A percentile compares a stretch with the other conserved stretches of the same genome.
phyloP scores from a whole-genome alignment of 2,113 vertebrate genomes.

The Cinclus mexicanus region DNA sequence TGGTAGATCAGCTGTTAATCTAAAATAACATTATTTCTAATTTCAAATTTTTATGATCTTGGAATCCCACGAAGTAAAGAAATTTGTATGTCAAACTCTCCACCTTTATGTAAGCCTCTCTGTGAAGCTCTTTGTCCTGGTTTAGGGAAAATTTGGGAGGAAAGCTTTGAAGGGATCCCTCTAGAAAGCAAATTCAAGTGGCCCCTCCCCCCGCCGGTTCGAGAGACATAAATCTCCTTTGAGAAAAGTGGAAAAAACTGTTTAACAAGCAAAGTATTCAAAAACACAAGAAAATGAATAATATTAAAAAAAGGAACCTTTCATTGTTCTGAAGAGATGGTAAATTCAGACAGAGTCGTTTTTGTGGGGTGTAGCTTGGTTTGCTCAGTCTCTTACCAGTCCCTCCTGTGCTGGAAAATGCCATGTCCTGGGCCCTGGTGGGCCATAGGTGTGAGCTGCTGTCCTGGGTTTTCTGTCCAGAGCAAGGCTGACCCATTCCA shows the following conservation, averaged over 20 bases:
- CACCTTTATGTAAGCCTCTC: background rate
- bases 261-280: background rate
- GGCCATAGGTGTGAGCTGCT: background rate
- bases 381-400: background rate
- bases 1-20: background rate
- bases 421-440: fast-evolving
- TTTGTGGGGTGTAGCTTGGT: fast-evolving
- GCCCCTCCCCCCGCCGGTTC: fast-evolving
- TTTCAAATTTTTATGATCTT: background rate
- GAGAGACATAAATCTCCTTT: background rate
- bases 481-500: background rate
- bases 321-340: background rate
- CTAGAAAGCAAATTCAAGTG: background rate
- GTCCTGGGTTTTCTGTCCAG: background rate
- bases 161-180: background rate
- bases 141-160: background rate
- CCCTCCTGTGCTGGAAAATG: background rate
- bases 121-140: background rate
- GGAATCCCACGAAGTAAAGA: background rate
- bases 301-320: background rate
- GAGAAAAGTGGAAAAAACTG: background rate
- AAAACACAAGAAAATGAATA: background rate
- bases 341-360: background rate
- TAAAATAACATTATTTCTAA: background rate
- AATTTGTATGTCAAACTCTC: background rate